phyloP scores from a whole-genome alignment of 2,888 invertebrate genomes.

The Luperina nickerlii region DNA sequence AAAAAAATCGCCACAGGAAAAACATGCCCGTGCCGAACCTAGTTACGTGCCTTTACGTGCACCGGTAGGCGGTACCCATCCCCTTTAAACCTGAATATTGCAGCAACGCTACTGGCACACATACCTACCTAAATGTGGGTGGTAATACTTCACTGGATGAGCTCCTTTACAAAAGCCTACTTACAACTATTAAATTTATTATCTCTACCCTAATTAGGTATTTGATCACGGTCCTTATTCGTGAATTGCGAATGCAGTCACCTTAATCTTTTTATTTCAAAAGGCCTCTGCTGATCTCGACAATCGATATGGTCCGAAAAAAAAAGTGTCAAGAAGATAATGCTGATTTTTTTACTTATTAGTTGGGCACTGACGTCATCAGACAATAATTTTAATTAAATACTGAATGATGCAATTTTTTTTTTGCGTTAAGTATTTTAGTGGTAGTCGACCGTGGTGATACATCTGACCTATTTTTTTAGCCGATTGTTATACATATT shows the following conservation, averaged over 20 bases:
- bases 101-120: neutral
- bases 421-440: too few species aligned
- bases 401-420: conserved; percentile 41
- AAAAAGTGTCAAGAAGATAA: conserved; percentile 31
- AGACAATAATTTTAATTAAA: neutral
- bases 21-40: neutral
- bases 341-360: neutral
- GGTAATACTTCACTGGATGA: neutral
- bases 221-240: neutral
- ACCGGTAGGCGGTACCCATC: neutral
- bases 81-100: neutral
- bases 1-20: neutral
- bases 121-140: neutral
- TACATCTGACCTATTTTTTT: conserved; percentile 9
- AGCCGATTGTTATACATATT: neutral
- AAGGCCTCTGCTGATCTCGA: conserved; percentile 29
- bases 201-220: neutral
- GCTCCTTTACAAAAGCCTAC: neutral
- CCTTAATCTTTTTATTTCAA: neutral
- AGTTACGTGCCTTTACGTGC: neutral
- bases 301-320: neutral
- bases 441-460: neutral
- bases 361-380: conserved; percentile 17
- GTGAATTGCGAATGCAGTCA: neutral
- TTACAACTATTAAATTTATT: neutral